These are phyloP conservation scores for Myathropa florea DNA, from an alignment of 2,888 invertebrate species.

Conservation along the genomic window DNA sequence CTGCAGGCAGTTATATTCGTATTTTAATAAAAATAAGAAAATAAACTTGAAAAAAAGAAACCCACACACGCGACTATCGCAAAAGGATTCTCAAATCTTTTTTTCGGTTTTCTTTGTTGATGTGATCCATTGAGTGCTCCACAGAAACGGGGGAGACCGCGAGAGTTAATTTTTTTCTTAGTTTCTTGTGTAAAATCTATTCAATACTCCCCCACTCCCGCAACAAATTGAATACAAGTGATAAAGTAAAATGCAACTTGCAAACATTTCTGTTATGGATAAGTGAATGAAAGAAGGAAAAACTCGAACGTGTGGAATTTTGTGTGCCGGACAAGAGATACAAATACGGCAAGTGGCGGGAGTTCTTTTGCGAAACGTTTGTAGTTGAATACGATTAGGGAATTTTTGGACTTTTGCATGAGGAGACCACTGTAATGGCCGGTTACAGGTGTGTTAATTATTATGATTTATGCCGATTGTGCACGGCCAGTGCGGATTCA, in stretches of 20 bases:
- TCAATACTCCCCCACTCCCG: not conserved
- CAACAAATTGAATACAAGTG: not conserved
- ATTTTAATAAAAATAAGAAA: not conserved
- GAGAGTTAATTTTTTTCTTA: not conserved
- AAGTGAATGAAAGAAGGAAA: not conserved
- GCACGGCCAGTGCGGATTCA: constrained; percentile 84
- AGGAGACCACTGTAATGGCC: constrained; percentile 81
- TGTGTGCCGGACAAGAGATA: not conserved
- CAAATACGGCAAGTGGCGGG: not conserved
- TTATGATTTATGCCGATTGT: constrained; percentile 87
- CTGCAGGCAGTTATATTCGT: constrained; percentile 14
- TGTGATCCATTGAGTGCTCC: constrained; percentile 3
- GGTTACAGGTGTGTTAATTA: constrained; percentile 87
- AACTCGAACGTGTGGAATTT: not conserved
- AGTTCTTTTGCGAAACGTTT: not conserved
- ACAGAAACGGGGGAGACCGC: not conserved
- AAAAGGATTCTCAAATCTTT: not conserved
- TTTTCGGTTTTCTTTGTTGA: constrained; percentile 41
- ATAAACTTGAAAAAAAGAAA: not conserved
- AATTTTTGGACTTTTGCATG: not conserved
- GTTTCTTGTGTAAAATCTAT: constrained; percentile 7
- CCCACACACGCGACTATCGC: constrained; percentile 7
- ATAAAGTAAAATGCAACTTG: constrained; percentile 9
- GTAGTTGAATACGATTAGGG: not conserved
- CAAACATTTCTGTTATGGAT: not conserved